phyloP scores from a whole-genome alignment of 2,113 vertebrate genomes.

The Strix aluco region DNA sequence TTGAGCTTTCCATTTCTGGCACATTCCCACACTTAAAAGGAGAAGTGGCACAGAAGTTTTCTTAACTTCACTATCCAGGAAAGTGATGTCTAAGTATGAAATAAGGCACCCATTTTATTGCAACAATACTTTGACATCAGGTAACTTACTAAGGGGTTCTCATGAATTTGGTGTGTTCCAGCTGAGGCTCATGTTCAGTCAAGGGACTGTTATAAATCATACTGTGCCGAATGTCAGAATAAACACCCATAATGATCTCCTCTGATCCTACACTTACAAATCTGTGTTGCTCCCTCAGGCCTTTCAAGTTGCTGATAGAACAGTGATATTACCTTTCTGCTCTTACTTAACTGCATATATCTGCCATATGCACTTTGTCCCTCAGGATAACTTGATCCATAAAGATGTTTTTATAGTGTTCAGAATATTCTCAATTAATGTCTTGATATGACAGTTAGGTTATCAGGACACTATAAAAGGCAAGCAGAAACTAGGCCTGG shows the following conservation, averaged over 20 bases:
- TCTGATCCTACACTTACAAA: neutral
- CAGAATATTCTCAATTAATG: constrained; percentile 26
- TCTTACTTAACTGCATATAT: neutral
- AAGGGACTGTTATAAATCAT: neutral
- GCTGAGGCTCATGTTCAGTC: neutral
- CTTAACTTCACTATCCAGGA: neutral
- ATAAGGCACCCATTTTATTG: neutral
- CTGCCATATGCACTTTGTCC: neutral
- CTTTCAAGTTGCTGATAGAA: constrained; percentile 1
- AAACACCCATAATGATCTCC: neutral
- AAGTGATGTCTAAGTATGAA: neutral
- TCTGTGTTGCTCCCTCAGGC: neutral
- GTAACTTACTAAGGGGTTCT: neutral
- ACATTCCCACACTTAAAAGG: neutral
- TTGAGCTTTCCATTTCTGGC: neutral
- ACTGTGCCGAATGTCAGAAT: neutral
- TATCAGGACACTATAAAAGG: constrained; percentile 1
- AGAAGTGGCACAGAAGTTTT: neutral
- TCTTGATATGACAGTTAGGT: neutral
- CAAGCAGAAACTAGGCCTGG: constrained; percentile 36
- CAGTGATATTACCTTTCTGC: neutral
- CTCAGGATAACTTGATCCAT: neutral
- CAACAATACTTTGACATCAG: neutral
- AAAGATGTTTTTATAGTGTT: neutral
- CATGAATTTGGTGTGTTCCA: neutral